Evolutionary conservation across 2,888 invertebrate genomes (phyloP), one percentile per base, ranked within the genome.

Genomic region (Unio delphinus): DNA sequence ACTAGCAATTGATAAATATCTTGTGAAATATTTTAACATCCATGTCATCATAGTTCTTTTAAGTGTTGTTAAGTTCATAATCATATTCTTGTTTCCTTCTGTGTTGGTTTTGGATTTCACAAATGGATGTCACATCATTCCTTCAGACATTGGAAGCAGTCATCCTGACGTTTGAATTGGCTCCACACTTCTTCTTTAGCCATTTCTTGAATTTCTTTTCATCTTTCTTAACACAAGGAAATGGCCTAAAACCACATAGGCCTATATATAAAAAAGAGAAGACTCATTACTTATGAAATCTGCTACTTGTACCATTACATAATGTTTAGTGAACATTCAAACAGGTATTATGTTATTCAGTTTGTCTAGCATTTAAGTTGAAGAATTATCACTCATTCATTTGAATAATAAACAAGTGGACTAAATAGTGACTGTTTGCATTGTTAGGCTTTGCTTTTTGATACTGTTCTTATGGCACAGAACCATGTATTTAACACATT

Each of bases 121-220:
- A 99, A 94, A 91, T 98, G 98, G 89, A 97, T 96, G 90, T 97
- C 96, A 91, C 98, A 98, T 99, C 99, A 99, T 90, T 99, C 98
- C 82, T 94, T 95, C 64, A 99, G 92, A 90, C 99, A 99, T 86
- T 95, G 95, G 91, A 94, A 97, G 89, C 98, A 99, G 90, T 98
- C 98, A 30, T 93, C 92, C 0, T 96, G 95, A 90, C 99, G 98
- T 90, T 99, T 97, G 94, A 92, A 88, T 97, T 98, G 1, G 98
- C 97, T 80, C 94, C 94, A 88, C 95, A 95, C 0, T 94, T 93
- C 78, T 98, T 98, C 88, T 98, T 98, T 93, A 99, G 94, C 99
- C 99, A 99, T 84, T 98, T 97, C 89, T 95, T 94, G 90, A 99
- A 99, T 64, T 98, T 90, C 86, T 99, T 98, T 86, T 95, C 94